Evolutionary conservation across 2,797 vertebrate genomes (phyloP).

Genomic region (Nasua narica): DNA sequence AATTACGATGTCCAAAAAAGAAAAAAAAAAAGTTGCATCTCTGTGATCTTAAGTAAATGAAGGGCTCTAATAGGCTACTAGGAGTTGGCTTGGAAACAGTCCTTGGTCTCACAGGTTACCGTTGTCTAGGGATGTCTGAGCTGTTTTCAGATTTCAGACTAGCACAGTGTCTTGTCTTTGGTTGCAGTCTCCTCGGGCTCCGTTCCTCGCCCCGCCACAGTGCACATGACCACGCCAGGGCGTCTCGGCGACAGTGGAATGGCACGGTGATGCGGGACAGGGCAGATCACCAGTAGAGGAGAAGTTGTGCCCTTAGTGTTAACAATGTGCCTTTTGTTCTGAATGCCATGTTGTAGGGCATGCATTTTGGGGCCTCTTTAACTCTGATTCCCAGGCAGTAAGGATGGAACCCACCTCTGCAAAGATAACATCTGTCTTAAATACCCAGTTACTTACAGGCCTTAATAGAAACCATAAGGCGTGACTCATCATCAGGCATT

Average conservation of each 20-base stretch:
- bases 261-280: conserved; percentile 78
- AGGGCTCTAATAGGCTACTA: conserved; percentile 83
- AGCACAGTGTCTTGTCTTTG: conserved; percentile 82
- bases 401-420: conserved; percentile 80
- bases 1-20: conserved; percentile 75
- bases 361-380: conserved; percentile 84
- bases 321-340: conserved; percentile 95
- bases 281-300: conserved; percentile 82
- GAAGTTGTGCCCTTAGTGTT: conserved; percentile 89
- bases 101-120: conserved; percentile 84
- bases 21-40: conserved; percentile 69
- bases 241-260: conserved; percentile 72
- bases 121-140: conserved; percentile 81
- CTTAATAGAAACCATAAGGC: conserved; percentile 85
- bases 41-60: conserved; percentile 79
- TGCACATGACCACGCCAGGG: conserved; percentile 77
- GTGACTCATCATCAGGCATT: conserved; percentile 68
- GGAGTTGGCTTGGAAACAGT: conserved; percentile 84
- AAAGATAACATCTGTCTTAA: conserved; percentile 82
- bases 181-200: conserved; percentile 84
- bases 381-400: conserved; percentile 78
- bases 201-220: conserved; percentile 80
- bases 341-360: conserved; percentile 84
- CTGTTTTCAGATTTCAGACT: conserved; percentile 82
- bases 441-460: conserved; percentile 81